phyloP scores from a whole-genome alignment of 1,140 invertebrate species.

The Mizuhopecten yessoensis region DNA sequence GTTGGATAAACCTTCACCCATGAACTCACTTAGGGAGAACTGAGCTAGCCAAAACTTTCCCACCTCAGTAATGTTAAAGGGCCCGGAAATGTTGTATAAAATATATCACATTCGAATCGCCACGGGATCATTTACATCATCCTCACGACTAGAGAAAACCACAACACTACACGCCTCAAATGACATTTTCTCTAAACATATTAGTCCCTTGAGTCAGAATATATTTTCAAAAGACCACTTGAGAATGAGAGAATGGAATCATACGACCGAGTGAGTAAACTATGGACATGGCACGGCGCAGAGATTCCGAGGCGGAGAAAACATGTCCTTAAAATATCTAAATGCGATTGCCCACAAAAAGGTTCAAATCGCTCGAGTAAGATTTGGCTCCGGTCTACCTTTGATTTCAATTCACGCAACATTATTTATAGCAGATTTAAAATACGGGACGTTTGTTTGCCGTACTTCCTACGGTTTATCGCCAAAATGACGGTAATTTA shows the following conservation, averaged over 20 bases:
- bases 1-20: not conserved
- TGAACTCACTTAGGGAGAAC: not conserved
- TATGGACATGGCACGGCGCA: not conserved
- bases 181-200: slow-evolving; percentile 26
- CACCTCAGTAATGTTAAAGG: not conserved
- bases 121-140: not conserved
- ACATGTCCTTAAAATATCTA: slow-evolving; percentile 39
- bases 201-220: slow-evolving; percentile 37
- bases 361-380: slow-evolving; percentile 30
- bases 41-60: not conserved
- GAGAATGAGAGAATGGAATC: not conserved
- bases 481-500: slow-evolving; percentile 38
- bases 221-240: slow-evolving; percentile 27
- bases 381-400: slow-evolving; percentile 5
- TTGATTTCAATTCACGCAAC: slow-evolving; percentile 26
- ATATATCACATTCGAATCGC: not conserved
- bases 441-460: not conserved
- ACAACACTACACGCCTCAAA: slow-evolving; percentile 6
- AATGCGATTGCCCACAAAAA: slow-evolving; percentile 27
- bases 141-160: slow-evolving; percentile 14
- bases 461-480: slow-evolving; percentile 32
- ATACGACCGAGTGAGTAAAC: not conserved
- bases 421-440: slow-evolving; percentile 35
- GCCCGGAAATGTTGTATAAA: not conserved
- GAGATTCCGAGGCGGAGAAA: slow-evolving; percentile 30